Evolutionary conservation across 2,888 invertebrate species (phyloP), one percentile per base, ranked within the genome.

Genomic region (Ophion ellenae): DNA sequence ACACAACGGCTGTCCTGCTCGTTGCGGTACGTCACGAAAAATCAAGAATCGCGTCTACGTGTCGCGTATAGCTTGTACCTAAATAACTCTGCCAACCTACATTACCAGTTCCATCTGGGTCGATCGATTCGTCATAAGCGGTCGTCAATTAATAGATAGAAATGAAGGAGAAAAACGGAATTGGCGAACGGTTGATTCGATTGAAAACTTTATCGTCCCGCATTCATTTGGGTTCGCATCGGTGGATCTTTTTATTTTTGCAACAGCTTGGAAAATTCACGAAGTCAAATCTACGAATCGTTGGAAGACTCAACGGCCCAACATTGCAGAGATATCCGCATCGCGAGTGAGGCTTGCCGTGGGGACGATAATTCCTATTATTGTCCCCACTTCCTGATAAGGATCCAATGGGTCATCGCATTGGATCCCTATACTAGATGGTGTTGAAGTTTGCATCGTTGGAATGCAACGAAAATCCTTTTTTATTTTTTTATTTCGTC

Each of bases 121-220:
- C 81, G 53, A 81, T 77, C 84, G 81, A 76, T 77, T 53, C 36
- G 2, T 53, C n/a, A 66, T 47, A 70, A 45, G 5, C n/a, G 45
- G n/a, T 20, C 45, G 76, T 71, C 67, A 59, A 67, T 77, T 57
- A 14, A 70, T 66, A 67, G 24, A 40, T 20, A 24, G 20, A 36
- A 14, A 61, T 73, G 71, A 63, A n/a, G 11, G 14, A 2, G 61
- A 40, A 57, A 83, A 61, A 47, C 3, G 24, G 64, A 73, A 73
- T 45, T 53, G 67, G 14, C 47, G 14, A 45, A 45, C 11, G 9
- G 45, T 45, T 11, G 11, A 10, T 45, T 9, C 45, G 45, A 45
- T 9, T 10, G 45, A 45, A 11, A 11, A 45, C 45, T 45, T 45
- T 9, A 11, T 10, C 9, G 11, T 10, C 45, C 11, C 11, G 2